Base-by-base conservation (phyloP, 2,888 invertebrate species). In the Temnothorax unifasciatus region DNA sequence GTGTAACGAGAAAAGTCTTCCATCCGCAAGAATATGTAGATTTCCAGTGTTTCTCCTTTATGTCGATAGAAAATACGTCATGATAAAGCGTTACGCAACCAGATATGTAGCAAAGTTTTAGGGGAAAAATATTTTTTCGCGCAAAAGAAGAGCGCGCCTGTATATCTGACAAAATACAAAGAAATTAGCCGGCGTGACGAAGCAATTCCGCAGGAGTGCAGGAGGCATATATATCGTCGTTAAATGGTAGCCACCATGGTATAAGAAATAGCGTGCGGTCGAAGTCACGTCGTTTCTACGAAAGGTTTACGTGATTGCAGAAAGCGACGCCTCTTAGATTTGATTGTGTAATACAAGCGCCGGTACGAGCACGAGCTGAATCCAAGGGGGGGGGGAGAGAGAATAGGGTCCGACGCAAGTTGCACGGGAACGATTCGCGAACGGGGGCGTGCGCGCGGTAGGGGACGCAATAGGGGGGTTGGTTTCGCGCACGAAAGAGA, bases 311-410 rank as follows among this genome's bases (percentile, higher is more conserved):
- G 88, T 82, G 86, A 89, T 89, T 83, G 85, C 89, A 54, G 75
- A 74, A 75, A 71, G 86, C 83, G 84, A 64, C 82, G 84, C 71
- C 82, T 82, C 83, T 88, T 89, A 85, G 88, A 89, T 91, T 92
- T 87, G 89, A 90, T 90, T 84, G 90, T 87, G 85, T 66, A 77
- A 87, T 66, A 83, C 81, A 77, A 81, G 87, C 85, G 83, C 85
- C 34, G 57, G 57, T 57, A 77, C 69, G 57, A 54, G 87, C 83
- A 68, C 54, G 41, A 52, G 69, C 34, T 68, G 47, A 68, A 29
- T 47, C 25, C 9, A 82, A 83, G 57, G 82, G 85, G 44, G 82
- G 79, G 83, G 41, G 82, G 66, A 66, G 66, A 5, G 52, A 9
- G 52, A 21, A 54, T 21, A 21, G 52, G 63, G 83, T 25, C 63